Percentiles rank a stretch among this genome's conserved stretches.
Conservation (phyloP, 2,797 vertebrate species). For the Hapalemur alaotrensis region DNA sequence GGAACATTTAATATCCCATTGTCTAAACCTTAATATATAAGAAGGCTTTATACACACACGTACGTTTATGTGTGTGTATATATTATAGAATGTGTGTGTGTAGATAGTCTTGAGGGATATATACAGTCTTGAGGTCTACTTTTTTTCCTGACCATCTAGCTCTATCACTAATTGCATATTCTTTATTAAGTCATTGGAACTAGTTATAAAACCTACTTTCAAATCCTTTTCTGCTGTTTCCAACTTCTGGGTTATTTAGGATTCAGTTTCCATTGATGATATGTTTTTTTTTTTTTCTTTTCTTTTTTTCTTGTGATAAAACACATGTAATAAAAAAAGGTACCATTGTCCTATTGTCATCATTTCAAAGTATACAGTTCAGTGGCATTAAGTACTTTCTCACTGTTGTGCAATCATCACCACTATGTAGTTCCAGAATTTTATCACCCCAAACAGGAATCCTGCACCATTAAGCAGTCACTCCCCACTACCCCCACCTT, state of each 20-base stretch:
- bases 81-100: background rate
- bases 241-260: background rate
- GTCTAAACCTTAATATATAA: background rate
- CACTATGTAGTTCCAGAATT: background rate
- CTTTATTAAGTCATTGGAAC: background rate
- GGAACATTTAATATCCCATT: background rate
- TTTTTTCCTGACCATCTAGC: background rate
- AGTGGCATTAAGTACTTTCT: background rate
- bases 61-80: background rate
- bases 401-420: background rate
- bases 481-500: background rate
- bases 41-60: too few relatives aligned
- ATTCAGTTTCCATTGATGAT: background rate
- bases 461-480: background rate
- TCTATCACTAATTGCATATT: background rate
- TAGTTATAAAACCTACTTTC: background rate
- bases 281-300: background rate
- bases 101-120: background rate
- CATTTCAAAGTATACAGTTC: background rate
- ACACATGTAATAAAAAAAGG: background rate
- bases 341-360: background rate
- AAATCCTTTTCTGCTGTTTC: background rate
- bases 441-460: background rate
- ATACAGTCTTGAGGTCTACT: background rate
- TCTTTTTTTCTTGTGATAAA: background rate